Evolutionary conservation across 2,888 invertebrate genomes (phyloP), one percentile per base, ranked within the genome.

Genomic region (Thumatha senex): DNA sequence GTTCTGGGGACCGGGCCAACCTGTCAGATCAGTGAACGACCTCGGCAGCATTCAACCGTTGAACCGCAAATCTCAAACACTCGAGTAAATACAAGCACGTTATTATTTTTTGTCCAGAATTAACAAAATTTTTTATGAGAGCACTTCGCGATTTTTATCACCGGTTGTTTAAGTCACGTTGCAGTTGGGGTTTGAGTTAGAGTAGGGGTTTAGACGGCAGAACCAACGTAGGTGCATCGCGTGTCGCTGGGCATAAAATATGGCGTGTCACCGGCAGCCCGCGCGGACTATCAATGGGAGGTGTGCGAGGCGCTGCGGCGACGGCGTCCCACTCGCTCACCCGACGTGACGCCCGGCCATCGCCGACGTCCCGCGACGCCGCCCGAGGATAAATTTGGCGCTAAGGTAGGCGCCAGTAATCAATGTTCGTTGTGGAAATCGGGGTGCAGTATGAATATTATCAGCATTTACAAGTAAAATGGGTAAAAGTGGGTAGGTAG

Each of bases 381-480:
- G 73, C 80, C 86, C 89, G 89, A 89, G 82, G 89, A 82, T 90
- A 86, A 86, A 87, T 89, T 90, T 89, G 89, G 89, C 89, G 86
- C 89, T 88, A 86, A 80, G 80, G 79, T 83, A 86, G 80, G 82
- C 81, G 82, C 80, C 76, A 76, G 86, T 84, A 89, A 90, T 90
- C 90, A 86, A 90, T 90, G 89, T 79, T 87, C 78, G 78, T 83
- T 78, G 80, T 81, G 78, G 74, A 84, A 84, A 84, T 84, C 76
- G 79, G 82, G 79, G 75, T 68, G 67, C 74, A 79, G 71, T 74
- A 72, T 71, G 62, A 74, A 63, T 75, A 76, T 79, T 78, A 75
- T 76, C 73, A 76, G 65, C 73, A 69, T 58, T 56, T 24, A 60
- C 58, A 68, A 62, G 55, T 51, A 51, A 58, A 55, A 57, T 54